Evolutionary conservation across 2,113 vertebrate genomes (phyloP), one percentile per base, ranked within the genome.

Genomic region (Passerina amoena): DNA sequence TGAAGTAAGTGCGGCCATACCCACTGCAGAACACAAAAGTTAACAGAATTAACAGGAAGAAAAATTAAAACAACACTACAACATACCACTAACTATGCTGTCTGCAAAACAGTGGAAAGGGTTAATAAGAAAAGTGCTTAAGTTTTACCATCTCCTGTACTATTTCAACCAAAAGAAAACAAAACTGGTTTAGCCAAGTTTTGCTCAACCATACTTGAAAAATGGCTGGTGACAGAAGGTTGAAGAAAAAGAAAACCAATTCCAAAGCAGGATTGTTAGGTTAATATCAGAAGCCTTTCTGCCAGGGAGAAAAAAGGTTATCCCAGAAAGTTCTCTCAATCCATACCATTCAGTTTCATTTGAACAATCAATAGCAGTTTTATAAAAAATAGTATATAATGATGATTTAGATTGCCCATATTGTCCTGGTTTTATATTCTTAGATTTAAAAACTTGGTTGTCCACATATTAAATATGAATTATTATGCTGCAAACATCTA

Each of bases 1-100:
- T 99, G 98, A 99, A 99, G 93, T 97, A 99, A 19, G 99, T 98
- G 50, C 99, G 98, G 25, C 99, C 99, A 0, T 99, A 99, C 40
- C 99, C 99, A 61, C 99, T 99, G 92, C 3, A 6, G 92, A 42
- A 96, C 44, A 92, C 44, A 84, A 15, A 72, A 37, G 21, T 71
- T 44, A 72, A 73, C 9, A 54, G 45, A 44, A 77, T 94, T 59
- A 92, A 27, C 30, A 63, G 28, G 11, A 40, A 56, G 9, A n/a
- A 63, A 27, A 38, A 24, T 17, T 20, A 14, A 48, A 42, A 42
- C 42, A 23, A 9, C 31, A 10, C 14, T 23, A 53, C 22, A 90
- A 71, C 14, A 14, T 8, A 45, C 1, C 5, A n/a, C 20, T 53
- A n/a, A n/a, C 23, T 54, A n/a, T 6, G 18, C 61, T 68, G 22